Evolutionary conservation across 53 echinoderm and acorn worm species (phyloP), one percentile per base, ranked within the genome.

Genomic region (Echinometra lucunter): DNA sequence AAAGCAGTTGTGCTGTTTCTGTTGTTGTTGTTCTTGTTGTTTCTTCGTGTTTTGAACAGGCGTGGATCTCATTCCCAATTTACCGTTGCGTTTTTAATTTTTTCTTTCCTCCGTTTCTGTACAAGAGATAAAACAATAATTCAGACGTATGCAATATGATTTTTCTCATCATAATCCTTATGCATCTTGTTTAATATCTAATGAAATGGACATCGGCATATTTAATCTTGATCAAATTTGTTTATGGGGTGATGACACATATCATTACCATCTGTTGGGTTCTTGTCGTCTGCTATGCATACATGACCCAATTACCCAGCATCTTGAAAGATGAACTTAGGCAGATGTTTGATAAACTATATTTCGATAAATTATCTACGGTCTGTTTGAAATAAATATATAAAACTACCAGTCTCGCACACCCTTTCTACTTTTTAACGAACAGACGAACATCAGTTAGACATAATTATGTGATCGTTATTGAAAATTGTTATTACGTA

Each of bases 141-240:
- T 16, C 23, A 81, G 17, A 81, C 15, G 66, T 66, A 81, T 81
- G 10, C 21, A 6, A 19, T 5, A 40, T 38, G 21, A 81, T 3
- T 40, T n/a, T n/a, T n/a, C n/a, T n/a, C n/a, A n/a, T n/a, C n/a
- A n/a, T n/a, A n/a, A n/a, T n/a, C n/a, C n/a, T n/a, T n/a, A n/a
- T n/a, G 38, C 78, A 78, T 78, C 38, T 38, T 38, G 38, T 12
- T 40, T 23, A 18, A 78, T n/a, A 19, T 40, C 38, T 75, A 8
- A 18, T 19, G 21, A 40, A 40, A 6, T 38, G 4, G 42, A 78
- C 42, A 78, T 78, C 78, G 7, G 35, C 13, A 40, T 12, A 7
- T 38, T 19, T 78, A 40, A 78, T 78, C 78, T 78, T 78, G 42
- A 78, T 38, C 21, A 78, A 35, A 19, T 78, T 78, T 78, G 78